These are phyloP conservation scores for Bombylius major DNA, from an alignment of 2,888 invertebrate genomes.

Conservation along the genomic window DNA sequence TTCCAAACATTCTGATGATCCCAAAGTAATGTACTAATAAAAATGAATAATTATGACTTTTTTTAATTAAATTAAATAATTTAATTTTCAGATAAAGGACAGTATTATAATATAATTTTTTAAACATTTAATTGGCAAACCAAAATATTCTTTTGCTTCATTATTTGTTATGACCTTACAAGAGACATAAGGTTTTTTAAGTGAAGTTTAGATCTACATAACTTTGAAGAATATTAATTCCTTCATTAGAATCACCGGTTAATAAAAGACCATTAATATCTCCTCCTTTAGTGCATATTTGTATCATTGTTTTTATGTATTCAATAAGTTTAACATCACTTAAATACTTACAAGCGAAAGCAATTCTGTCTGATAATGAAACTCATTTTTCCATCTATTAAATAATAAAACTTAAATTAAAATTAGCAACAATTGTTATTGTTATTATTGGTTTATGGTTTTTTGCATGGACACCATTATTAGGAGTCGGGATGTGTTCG, in stretches of 20 bases:
- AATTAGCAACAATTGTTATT: constrained; percentile 54
- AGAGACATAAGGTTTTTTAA: constrained; percentile 36
- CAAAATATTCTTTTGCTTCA: constrained; percentile 39
- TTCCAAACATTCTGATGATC: constrained; percentile 11
- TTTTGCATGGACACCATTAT: constrained; percentile 72
- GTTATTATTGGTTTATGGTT: constrained; percentile 62
- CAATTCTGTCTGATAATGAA: constrained; percentile 75
- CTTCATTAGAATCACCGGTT: constrained; percentile 64
- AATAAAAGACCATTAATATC: constrained; percentile 74
- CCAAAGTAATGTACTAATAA: constrained; percentile 10
- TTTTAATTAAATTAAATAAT: neutral
- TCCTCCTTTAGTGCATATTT: constrained; percentile 59
- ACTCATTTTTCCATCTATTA: constrained; percentile 67
- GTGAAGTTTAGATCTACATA: constrained; percentile 61
- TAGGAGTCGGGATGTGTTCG: too few relatives aligned
- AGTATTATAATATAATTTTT: constrained; percentile 29
- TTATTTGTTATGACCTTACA: constrained; percentile 39
- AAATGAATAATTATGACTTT: neutral
- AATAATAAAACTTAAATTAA: constrained; percentile 18
- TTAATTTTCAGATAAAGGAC: constrained; percentile 25
- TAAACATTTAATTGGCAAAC: constrained; percentile 27
- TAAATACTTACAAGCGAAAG: constrained; percentile 80
- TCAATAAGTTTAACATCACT: constrained; percentile 67
- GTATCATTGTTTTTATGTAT: constrained; percentile 59
- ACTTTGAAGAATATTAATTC: constrained; percentile 67